A percentile compares a stretch with the other conserved stretches of the same genome.
phyloP scores from a whole-genome alignment of 2,888 invertebrate genomes.

The Galerucella calmariensis region DNA sequence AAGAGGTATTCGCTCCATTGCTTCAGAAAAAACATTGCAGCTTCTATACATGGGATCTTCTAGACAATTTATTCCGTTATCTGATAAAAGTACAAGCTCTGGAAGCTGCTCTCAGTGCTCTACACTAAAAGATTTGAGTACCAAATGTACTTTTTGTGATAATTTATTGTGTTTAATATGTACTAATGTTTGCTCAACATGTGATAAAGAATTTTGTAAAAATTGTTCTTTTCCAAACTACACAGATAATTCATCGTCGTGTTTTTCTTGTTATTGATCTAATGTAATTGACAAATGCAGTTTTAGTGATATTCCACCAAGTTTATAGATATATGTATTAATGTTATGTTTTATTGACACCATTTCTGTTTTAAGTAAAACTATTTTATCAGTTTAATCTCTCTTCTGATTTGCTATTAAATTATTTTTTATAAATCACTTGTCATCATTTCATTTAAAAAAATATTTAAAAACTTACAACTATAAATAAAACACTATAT shows the following conservation, averaged over 20 bases:
- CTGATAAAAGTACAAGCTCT: constrained; percentile 8
- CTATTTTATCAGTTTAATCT: no score
- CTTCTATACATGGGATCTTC: constrained; percentile 43
- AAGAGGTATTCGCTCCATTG: constrained; percentile 39
- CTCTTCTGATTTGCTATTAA: no score
- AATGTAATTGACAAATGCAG: background rate
- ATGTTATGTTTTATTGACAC: no score
- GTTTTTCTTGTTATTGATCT: constrained; percentile 46
- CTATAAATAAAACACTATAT: background rate
- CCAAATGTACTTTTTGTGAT: constrained; percentile 45
- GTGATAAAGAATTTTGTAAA: constrained; percentile 43
- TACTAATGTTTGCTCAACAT: constrained; percentile 35
- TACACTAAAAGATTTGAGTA: constrained; percentile 27
- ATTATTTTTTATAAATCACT: no score
- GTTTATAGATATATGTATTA: background rate
- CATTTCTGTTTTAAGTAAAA: no score
- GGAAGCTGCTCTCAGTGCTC: constrained; percentile 38
- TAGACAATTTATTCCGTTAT: constrained; percentile 36
- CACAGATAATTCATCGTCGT: constrained; percentile 31
- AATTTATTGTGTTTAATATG: constrained; percentile 40
- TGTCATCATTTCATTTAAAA: no score
- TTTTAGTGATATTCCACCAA: background rate
- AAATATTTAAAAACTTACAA: no score
- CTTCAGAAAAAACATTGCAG: constrained; percentile 45
- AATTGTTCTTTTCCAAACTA: constrained; percentile 45